Evolutionary conservation across 2,113 vertebrate species (phyloP), one percentile per base, ranked within the genome.

Genomic region (Petroica traversi): DNA sequence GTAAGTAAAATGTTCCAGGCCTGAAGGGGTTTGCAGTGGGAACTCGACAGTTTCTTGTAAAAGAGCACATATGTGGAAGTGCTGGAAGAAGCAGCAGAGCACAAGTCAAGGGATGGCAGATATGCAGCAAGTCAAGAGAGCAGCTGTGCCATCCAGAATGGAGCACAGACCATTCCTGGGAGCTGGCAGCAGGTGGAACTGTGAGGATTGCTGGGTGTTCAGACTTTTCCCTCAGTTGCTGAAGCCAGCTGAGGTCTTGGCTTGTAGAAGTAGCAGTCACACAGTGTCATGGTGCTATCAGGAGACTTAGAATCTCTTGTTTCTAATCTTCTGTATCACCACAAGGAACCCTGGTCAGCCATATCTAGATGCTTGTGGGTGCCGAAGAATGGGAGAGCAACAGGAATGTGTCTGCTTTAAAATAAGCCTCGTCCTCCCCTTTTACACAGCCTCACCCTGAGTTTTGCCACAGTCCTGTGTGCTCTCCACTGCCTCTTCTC

Each of bases 311-410:
- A 29, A 22, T 48, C 62, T 78, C 16, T 59, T 73, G 40, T 69
- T 78, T 38, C 20, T 41, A 7, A 36, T 40, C 40, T 26, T 28
- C 43, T 77, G 9, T 45, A 45, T 66, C 51, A 23, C 46, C 31
- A 34, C 25, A 19, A 34, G 46, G 52, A 71, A 3, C 31, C 38
- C 64, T 61, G 55, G 36, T 25, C 20, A 74, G n/a, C 46, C 22
- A 15, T 1, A 3, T 36, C n/a, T 34, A 6, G 12, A 4, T 83
- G 46, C 29, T 64, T 73, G 19, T 0, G 0, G 55, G 43, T 24
- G 40, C 24, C 81, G 64, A 64, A 68, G 61, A 66, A 40, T 0
- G 8, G 8, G 23, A 34, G 41, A 77, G 18, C 11, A 73, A 34
- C 46, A 34, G n/a, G 51, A 61, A 76, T 3, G 5, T 13, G 13